Evolutionary conservation across 2,113 vertebrate species (phyloP), one percentile per base, ranked within the genome.

Genomic region (Spea multiplicata): DNA sequence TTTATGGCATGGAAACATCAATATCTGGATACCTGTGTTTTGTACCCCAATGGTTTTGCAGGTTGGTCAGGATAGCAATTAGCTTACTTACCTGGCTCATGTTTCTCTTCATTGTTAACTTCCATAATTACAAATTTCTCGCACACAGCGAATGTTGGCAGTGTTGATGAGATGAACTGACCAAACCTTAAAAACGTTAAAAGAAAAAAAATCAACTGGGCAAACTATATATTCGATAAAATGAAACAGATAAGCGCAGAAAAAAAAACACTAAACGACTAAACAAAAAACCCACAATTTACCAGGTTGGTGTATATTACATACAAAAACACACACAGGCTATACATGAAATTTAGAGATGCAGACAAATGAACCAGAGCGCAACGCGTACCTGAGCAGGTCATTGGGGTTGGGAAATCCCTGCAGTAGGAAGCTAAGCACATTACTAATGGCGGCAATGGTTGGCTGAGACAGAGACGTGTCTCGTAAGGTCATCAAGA

Each of bases 81-180:
- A 2, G 12, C 3, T 66, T n/a, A 86, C 90, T 91, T 84, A 96
- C 96, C 95, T 86, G 90, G 91, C 13, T 98, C 97, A 5, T 94
- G 88, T 83, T 97, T 99, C 85, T 98, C 97, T 88, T 99, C 97
- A 5, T 93, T 93, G 66, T 93, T 97, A 84, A 96, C 90, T 86
- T 98, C 97, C 97, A 99, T 99, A 74, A 96, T 89, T n/a, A 98
- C 96, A 90, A 99, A 99, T 91, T 99, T 99, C 89, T 99, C 97
- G 87, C 96, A 98, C 75, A 98, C 96, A 0, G 97, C 97, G 76
- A 98, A 98, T 0, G 97, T 97, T 75, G 96, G 97, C 71, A 99
- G 90, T 73, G 97, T 99, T 30, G 97, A 99, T 74, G 97, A 96
- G 87, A 98, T 94, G 86, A 99, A 99, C 89, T 99, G 97, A 65